Percentiles rank a stretch among this genome's conserved stretches.
Conservation (phyloP, 2,797 vertebrate species). For the Oreortyx pictus region DNA sequence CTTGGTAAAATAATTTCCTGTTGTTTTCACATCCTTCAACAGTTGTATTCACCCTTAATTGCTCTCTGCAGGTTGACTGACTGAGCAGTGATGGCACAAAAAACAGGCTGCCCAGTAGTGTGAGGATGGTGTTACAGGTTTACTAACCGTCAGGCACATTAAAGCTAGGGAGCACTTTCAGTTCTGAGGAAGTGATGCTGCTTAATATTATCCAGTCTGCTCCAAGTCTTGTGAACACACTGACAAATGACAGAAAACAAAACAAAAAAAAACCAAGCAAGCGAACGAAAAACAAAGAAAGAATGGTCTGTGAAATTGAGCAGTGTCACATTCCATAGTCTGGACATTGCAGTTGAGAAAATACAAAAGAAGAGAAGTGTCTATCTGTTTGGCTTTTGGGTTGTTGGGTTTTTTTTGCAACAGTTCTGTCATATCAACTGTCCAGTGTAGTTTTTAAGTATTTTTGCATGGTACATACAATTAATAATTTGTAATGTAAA, state of each 20-base stretch:
- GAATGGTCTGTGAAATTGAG: no score
- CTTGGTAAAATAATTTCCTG: neutral
- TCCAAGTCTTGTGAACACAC: neutral
- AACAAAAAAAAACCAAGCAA: no score
- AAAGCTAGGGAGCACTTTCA: neutral
- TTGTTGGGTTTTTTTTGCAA: neutral
- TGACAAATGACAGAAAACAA: neutral
- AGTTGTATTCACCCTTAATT: constrained; percentile 9
- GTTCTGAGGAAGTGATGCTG: neutral
- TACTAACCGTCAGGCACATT: neutral
- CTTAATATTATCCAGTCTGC: neutral
- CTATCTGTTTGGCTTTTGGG: neutral
- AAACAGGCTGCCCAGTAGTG: neutral
- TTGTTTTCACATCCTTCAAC: neutral
- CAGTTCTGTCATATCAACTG: neutral
- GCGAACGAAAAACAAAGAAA: no score
- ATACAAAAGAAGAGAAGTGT: neutral
- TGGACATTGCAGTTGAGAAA: neutral
- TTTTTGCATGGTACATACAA: neutral
- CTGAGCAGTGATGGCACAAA: neutral
- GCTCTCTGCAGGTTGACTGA: neutral
- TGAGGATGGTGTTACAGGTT: neutral
- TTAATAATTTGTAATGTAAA: neutral
- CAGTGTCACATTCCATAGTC: neutral
- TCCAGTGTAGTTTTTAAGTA: neutral